Base-by-base conservation (phyloP, 1,140 invertebrate species). In the Cheumatopsyche charites region DNA sequence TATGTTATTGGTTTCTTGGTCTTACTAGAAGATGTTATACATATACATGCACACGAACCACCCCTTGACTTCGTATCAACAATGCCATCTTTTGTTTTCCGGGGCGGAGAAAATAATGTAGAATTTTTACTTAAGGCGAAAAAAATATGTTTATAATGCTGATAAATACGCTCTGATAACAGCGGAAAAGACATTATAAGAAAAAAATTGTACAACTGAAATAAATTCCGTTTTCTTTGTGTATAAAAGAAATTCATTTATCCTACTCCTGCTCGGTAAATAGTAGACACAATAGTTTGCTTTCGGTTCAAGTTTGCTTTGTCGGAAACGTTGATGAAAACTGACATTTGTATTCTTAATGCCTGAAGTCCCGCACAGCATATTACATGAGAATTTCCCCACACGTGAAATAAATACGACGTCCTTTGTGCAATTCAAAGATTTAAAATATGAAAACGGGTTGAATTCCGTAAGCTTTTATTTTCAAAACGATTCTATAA, bases 271-370 rank as follows among this genome's bases (percentile, higher is more conserved):
- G 55, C 55, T 58, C 23, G 9, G 55, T 26, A 26, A 58, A 58
- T 26, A 26, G 55, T 19, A 58, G 23, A 58, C 55, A 58, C 55
- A 58, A 58, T 58, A 58, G 55, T 58, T 23, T 19, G 55, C 55
- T 58, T 58, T 58, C 55, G 21, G 55, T 58, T 58, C 55, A 26
- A 58, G 55, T 58, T 58, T 58, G 55, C 55, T 58, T 58, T 58
- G 55, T 58, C 9, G 21, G 21, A 4, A 58, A 58, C 55, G 55
- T 25, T 58, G 55, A 58, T 58, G 55, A 58, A 58, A 58, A 58
- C 55, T 58, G 55, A 58, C 55, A 58, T 58, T 58, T 58, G 55
- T 58, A 58, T 58, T 58, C 55, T 19, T 58, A 58, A 58, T 58
- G 21, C 19, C 55, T 12, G 23, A 58, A 23, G 21, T 25, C 55